These are phyloP conservation scores for Hydrotaea diabolus DNA, from an alignment of 2,888 invertebrate species.

Conservation along the genomic window DNA sequence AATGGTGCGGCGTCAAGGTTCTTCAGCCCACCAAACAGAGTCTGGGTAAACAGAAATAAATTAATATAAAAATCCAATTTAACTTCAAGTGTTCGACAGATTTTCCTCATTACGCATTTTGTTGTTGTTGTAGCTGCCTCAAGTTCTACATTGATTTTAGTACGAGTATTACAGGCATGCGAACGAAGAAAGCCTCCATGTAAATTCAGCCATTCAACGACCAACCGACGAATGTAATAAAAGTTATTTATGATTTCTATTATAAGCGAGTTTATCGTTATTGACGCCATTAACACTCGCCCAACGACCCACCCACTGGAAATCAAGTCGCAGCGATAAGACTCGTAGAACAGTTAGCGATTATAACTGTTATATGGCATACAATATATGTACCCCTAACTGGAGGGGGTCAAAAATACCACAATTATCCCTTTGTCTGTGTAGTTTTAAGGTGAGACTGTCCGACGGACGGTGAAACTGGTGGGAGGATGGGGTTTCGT, in stretches of 20 bases:
- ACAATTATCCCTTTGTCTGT: too few species aligned
- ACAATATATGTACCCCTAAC: not conserved
- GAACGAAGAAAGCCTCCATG: not conserved
- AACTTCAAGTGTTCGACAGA: not conserved
- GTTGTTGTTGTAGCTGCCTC: too few species aligned
- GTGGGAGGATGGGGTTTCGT: too few species aligned
- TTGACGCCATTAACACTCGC: not conserved
- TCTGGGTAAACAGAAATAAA: not conserved
- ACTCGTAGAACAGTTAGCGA: too few species aligned
- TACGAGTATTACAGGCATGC: too few species aligned
- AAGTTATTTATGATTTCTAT: conserved; percentile 21
- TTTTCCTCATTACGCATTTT: not conserved
- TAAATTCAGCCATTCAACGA: not conserved
- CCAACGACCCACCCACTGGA: not conserved
- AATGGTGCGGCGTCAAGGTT: too few species aligned
- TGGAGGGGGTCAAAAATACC: not conserved
- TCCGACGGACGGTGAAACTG: too few species aligned
- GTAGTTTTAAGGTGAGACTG: too few species aligned
- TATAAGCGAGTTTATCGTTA: conserved; percentile 4
- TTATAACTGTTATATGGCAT: too few species aligned
- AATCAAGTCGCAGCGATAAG: not conserved
- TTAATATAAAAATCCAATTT: not conserved
- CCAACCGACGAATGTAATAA: not conserved
- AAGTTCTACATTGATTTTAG: too few species aligned
- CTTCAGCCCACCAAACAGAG: too few species aligned